Percentiles rank a stretch among this genome's conserved stretches.
phyloP scores from a whole-genome alignment of 2,888 invertebrate genomes.

The Drosophila borborema region DNA sequence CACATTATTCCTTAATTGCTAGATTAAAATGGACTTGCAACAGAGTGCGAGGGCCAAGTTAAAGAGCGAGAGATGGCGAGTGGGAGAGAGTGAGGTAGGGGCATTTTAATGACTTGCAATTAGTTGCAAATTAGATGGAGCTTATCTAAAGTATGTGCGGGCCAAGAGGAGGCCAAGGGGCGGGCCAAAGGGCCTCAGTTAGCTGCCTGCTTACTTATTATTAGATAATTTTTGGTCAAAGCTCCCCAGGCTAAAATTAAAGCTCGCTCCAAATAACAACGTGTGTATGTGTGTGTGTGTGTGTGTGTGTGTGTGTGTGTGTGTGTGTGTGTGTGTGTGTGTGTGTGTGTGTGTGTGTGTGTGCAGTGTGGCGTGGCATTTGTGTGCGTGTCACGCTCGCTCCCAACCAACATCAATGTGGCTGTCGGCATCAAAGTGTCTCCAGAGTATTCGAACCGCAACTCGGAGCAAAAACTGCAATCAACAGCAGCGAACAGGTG shows the following conservation, averaged over 20 bases:
- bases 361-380: conserved; percentile 34
- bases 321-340: background rate
- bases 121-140: conserved; percentile 74
- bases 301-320: conserved; percentile 38
- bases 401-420: conserved; percentile 41
- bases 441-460: conserved; percentile 47
- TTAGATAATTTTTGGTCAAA: conserved; percentile 55
- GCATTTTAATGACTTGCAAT: conserved; percentile 72
- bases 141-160: conserved; percentile 53
- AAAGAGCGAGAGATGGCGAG: background rate
- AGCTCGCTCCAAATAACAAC: conserved; percentile 31
- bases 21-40: conserved; percentile 65
- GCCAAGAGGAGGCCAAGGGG: background rate
- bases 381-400: conserved; percentile 50
- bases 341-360: conserved; percentile 41
- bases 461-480: conserved; percentile 42
- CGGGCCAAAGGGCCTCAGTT: too few relatives aligned
- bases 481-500: conserved; percentile 11
- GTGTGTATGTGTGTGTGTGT: background rate
- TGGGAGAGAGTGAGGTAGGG: background rate
- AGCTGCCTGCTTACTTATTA: conserved; percentile 44
- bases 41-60: background rate
- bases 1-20: conserved; percentile 76
- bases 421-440: conserved; percentile 61
- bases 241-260: conserved; percentile 55